Conservation (phyloP, 2,888 invertebrate genomes). For the Troides oblongomaculatus region DNA sequence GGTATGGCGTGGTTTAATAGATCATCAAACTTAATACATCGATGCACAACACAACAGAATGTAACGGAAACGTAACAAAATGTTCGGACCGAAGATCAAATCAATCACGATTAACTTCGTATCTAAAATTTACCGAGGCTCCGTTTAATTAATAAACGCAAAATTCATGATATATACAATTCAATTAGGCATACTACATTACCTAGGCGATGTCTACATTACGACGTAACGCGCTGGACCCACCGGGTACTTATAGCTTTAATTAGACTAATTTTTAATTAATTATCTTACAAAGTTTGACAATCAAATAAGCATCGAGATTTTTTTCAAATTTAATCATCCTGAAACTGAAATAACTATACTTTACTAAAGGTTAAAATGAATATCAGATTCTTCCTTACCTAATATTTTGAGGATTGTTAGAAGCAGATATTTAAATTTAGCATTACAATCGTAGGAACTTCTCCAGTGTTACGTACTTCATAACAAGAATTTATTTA, state of each 20-base stretch:
- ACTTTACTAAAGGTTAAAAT: slow-evolving; percentile 1
- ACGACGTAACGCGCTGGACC: slow-evolving; percentile 51
- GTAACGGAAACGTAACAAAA: neutral
- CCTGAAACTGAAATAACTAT: slow-evolving; percentile 6
- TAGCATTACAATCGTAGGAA: slow-evolving; percentile 28
- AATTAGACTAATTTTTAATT: slow-evolving; percentile 27
- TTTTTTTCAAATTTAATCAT: neutral
- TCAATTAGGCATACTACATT: slow-evolving; percentile 36
- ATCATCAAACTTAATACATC: neutral
- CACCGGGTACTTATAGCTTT: slow-evolving; percentile 49
- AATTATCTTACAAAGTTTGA: slow-evolving; percentile 33
- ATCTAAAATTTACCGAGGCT: neutral
- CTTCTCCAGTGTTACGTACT: slow-evolving; percentile 17
- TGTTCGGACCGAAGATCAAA: neutral
- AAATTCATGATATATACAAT: slow-evolving; percentile 7
- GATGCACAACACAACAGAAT: neutral
- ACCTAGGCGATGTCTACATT: slow-evolving; percentile 48
- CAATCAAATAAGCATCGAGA: slow-evolving; percentile 13
- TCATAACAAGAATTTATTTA: slow-evolving; percentile 1
- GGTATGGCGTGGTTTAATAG: neutral
- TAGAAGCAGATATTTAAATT: slow-evolving; percentile 23
- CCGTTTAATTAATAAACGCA: neutral
- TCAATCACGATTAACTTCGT: neutral
- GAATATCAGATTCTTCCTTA: neutral
- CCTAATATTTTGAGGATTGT: slow-evolving; percentile 9